Conservation (phyloP, 2,797 vertebrate species). For the Leucoraja ocellata region DNA sequence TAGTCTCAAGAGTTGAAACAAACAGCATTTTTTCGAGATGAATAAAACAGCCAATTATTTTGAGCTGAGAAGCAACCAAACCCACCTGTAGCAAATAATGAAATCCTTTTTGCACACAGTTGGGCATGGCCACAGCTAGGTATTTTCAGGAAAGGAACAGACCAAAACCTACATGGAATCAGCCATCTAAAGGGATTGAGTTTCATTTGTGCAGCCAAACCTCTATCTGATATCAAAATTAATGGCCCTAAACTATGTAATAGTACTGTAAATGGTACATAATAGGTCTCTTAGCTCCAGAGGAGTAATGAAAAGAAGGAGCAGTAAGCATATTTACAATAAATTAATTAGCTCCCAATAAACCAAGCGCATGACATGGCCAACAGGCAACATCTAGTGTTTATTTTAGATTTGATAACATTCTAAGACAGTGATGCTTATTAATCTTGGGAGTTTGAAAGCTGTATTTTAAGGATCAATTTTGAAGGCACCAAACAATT, state of each 20-base stretch:
- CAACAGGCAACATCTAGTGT: not conserved
- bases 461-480: not conserved
- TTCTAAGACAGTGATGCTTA: not conserved
- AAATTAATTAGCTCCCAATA: slow-evolving; percentile 13
- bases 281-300: not conserved
- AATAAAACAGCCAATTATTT: not conserved
- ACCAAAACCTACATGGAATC: not conserved
- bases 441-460: not conserved
- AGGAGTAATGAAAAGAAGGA: not conserved
- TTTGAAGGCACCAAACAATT: not conserved
- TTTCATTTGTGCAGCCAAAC: not conserved
- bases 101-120: not conserved
- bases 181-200: not conserved
- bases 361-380: not conserved
- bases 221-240: not conserved
- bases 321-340: not conserved
- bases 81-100: not conserved
- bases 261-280: not conserved
- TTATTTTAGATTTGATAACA: not conserved
- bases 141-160: not conserved
- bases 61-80: not conserved
- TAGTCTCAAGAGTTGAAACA: not conserved
- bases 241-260: not conserved
- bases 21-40: not conserved
- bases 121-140: not conserved